Conservation (phyloP, 2,113 vertebrate species). For the Cavia aperea region DNA sequence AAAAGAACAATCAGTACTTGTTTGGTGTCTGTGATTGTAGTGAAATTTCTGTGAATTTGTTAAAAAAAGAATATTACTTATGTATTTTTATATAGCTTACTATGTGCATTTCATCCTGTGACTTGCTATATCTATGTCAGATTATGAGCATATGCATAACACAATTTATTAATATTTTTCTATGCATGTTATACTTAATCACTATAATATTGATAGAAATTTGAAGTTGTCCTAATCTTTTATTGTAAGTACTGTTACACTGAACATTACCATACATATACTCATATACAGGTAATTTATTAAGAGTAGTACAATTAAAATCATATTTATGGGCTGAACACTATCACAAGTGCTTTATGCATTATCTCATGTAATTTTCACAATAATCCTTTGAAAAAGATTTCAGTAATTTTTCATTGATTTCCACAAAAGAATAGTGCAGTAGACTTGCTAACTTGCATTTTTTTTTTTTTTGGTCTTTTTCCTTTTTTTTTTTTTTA, state of each 20-base stretch:
- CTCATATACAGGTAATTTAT: background rate
- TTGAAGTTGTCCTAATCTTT: background rate
- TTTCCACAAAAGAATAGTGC: background rate
- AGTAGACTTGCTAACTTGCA: slow-evolving; percentile 4
- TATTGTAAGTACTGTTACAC: background rate
- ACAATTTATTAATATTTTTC: slow-evolving; percentile 15
- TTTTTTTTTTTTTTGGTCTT: background rate
- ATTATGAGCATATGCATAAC: background rate
- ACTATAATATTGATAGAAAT: background rate
- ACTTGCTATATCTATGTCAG: background rate
- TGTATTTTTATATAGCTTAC: background rate
- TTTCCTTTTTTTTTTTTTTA: too few species aligned
- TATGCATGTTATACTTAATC: background rate
- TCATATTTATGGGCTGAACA: background rate
- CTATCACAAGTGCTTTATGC: background rate
- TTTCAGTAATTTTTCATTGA: background rate
- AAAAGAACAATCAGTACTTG: background rate
- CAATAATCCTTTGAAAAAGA: background rate
- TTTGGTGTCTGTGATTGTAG: background rate
- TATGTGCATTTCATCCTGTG: background rate
- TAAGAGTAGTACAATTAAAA: background rate
- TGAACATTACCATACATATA: background rate
- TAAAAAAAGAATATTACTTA: background rate
- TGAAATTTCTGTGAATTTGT: background rate
- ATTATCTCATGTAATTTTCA: background rate